These are phyloP conservation scores for Thecocarcelia acutangulata DNA, from an alignment of 2,888 invertebrate genomes.

Conservation along the genomic window DNA sequence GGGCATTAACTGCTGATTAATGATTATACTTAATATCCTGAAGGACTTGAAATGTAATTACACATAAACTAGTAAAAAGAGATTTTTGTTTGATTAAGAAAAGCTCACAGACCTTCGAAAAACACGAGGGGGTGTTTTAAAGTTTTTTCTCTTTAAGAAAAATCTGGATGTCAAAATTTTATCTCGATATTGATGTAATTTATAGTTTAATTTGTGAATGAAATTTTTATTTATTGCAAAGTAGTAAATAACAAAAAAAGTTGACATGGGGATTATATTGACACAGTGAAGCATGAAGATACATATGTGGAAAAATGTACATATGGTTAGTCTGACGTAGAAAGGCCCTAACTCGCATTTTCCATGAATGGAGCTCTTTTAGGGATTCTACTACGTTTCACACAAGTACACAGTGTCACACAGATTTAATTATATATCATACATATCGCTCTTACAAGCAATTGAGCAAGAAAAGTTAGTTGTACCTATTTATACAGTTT, in stretches of 20 bases:
- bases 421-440: no score
- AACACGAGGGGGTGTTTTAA: not conserved
- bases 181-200: slow-evolving; percentile 25
- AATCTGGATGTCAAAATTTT: not conserved
- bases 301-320: slow-evolving; percentile 22
- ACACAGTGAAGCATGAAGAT: slow-evolving; percentile 57
- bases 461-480: no score
- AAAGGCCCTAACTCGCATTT: no score
- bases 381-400: no score
- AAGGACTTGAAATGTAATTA: slow-evolving; percentile 55
- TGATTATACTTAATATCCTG: slow-evolving; percentile 43
- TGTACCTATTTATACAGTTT: no score
- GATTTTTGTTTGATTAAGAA: not conserved
- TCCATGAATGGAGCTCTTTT: no score
- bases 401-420: no score
- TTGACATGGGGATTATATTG: slow-evolving; percentile 28
- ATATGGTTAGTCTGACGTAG: no score
- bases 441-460: no score
- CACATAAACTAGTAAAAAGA: not conserved
- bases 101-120: not conserved
- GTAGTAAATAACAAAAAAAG: not conserved
- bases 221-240: slow-evolving; percentile 57
- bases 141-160: not conserved
- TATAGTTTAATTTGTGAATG: slow-evolving; percentile 56
- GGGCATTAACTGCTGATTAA: slow-evolving; percentile 65